Evolutionary conservation across 2,888 invertebrate genomes (phyloP), one percentile per base, ranked within the genome.

Genomic region (Brachyptera risi): DNA sequence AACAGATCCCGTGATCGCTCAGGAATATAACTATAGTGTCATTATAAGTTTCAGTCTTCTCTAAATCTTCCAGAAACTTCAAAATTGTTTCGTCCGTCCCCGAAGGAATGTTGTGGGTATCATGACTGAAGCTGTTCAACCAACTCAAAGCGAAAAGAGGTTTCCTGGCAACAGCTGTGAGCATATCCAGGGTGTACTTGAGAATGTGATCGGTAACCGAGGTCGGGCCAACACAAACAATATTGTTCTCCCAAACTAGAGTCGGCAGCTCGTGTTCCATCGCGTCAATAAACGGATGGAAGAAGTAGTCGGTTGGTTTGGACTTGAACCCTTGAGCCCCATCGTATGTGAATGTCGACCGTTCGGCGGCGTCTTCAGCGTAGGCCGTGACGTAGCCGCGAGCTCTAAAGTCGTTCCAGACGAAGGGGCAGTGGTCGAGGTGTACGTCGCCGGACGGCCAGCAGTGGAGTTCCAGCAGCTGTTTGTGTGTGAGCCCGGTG

Each of bases 291-390:
- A 88, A 85, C 0, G 92, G 87, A 58, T 90, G 78, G 66, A 89
- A 77, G 67, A 92, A 94, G 70, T 90, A 91, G 71, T 94, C 91
- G 0, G 90, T 87, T 0, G 95, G 94, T 0, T 84, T 82, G 9
- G 80, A 74, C 4, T 78, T 76, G 70, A 93, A 94, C 0, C 89
- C 89, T n/a, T n/a, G n/a, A 42, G 79, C 76, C 70, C 88, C 88
- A n/a, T 80, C 70, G 67, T 84, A 89, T 69, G 87, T 88, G 71
- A 90, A 91, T 0, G 90, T 90, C 56, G 86, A 86, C 4, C 91
- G 85, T 1, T 71, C 69, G 0, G 86, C 79, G 64, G 84, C 83
- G 72, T 93, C 92, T 78, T 93, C 92, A 0, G 85, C 88, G 68
- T 88, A 91, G 4, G 86, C 88, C 0, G 92, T 93, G 0, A 84